Evolutionary conservation across 2,113 vertebrate species (phyloP).

Genomic region (Tragelaphus scriptus): DNA sequence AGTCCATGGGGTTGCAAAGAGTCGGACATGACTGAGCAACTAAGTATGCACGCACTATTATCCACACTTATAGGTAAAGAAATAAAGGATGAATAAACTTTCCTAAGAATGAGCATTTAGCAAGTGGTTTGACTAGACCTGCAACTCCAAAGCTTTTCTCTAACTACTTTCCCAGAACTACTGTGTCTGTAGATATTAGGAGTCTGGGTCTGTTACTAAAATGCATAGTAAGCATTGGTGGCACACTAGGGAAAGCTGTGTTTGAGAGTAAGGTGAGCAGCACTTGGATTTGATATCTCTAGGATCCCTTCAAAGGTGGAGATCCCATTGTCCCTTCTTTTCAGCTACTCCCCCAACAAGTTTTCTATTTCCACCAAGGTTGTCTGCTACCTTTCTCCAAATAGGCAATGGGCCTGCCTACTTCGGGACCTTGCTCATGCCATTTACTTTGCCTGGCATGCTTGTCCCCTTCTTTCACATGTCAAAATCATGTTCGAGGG

Average conservation of each 20-base stretch:
- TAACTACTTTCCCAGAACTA: background rate
- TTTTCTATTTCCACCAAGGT: background rate
- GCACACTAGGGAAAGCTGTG: background rate
- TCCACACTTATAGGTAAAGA: conserved; percentile 2
- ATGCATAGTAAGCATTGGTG: background rate
- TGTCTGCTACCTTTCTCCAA: background rate
- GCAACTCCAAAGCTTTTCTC: background rate
- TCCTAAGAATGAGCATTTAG: background rate
- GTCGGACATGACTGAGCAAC: background rate
- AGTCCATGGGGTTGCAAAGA: background rate
- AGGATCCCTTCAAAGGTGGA: background rate
- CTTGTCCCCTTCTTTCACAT: background rate
- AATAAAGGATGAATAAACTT: conserved; percentile 28
- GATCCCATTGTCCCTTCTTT: background rate
- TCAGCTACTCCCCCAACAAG: background rate
- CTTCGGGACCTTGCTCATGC: background rate
- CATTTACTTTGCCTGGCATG: background rate
- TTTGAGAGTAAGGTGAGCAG: background rate
- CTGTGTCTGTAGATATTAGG: background rate
- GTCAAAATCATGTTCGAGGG: conserved; percentile 5
- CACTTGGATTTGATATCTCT: conserved; percentile 24
- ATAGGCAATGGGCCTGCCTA: background rate
- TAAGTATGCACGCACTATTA: background rate
- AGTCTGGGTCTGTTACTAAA: background rate
- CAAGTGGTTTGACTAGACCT: background rate